These are phyloP conservation scores for Mythimna vitellina DNA, from an alignment of 2,888 invertebrate genomes.

Conservation along the genomic window DNA sequence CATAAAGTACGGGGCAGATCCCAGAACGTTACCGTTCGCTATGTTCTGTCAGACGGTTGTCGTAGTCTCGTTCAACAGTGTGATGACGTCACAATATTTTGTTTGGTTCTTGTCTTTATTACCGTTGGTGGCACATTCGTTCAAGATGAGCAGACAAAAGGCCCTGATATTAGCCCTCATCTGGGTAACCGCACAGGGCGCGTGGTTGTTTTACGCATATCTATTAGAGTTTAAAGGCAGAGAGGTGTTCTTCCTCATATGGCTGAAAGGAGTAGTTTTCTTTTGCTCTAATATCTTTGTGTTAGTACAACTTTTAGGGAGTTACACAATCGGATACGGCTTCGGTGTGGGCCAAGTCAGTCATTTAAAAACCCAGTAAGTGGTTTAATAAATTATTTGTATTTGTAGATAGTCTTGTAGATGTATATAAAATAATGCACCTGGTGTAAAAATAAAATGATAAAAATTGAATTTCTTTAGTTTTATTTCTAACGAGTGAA, in stretches of 20 bases:
- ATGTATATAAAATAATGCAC: slow-evolving; percentile 28
- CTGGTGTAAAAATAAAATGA: slow-evolving; percentile 62
- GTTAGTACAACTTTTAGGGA: slow-evolving; percentile 89
- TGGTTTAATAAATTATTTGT: slow-evolving; percentile 29
- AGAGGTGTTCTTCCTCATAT: slow-evolving; percentile 96
- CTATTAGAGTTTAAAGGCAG: slow-evolving; percentile 96
- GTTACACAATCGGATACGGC: slow-evolving; percentile 79
- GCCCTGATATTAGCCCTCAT: slow-evolving; percentile 87
- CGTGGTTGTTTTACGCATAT: slow-evolving; percentile 98
- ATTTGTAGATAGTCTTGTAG: slow-evolving; percentile 61
- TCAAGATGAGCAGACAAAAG: slow-evolving; percentile 89
- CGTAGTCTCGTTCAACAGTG: slow-evolving; percentile 98
- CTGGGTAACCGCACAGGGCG: slow-evolving; percentile 94
- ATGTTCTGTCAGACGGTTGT: slow-evolving; percentile 96
- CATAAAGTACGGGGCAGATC: slow-evolving; percentile 92
- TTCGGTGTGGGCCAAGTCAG: slow-evolving; percentile 78
- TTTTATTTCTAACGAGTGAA: slow-evolving; percentile 80
- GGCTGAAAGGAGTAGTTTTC: slow-evolving; percentile 96
- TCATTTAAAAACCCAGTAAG: slow-evolving; percentile 47
- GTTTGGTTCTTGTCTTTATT: slow-evolving; percentile 98
- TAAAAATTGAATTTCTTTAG: slow-evolving; percentile 59
- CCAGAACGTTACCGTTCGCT: slow-evolving; percentile 94
- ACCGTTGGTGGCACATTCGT: slow-evolving; percentile 94
- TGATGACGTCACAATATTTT: slow-evolving; percentile 99
- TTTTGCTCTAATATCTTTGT: slow-evolving; percentile 95